Evolutionary conservation across 2,888 invertebrate species (phyloP).

Genomic region (Trachelus tabidus): DNA sequence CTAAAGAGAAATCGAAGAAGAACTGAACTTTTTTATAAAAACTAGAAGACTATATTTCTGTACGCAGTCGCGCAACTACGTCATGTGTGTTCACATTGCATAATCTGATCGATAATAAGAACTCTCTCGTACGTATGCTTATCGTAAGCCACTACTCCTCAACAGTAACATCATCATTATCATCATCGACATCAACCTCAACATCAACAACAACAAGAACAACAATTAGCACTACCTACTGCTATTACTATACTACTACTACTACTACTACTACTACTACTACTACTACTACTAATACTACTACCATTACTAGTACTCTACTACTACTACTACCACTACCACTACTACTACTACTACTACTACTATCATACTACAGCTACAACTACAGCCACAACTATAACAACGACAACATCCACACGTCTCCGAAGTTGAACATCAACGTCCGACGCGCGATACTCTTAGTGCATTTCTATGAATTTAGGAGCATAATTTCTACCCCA

Average conservation of each 20-base stretch:
- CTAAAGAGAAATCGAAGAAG: constrained; percentile 44
- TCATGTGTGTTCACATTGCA: constrained; percentile 66
- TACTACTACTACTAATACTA: constrained; percentile 6
- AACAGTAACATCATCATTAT: not conserved
- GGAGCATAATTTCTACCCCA: not conserved
- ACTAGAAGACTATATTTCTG: constrained; percentile 67
- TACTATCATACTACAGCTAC: not conserved
- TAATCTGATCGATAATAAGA: constrained; percentile 65
- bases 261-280: constrained; percentile 18
- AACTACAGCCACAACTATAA: not conserved
- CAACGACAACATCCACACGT: not conserved
- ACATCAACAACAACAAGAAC: constrained; percentile 20
- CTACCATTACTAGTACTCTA: constrained; percentile 1
- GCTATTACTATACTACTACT: constrained; percentile 20
- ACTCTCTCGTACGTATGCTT: constrained; percentile 62
- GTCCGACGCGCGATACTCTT: constrained; percentile 11
- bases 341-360: not conserved
- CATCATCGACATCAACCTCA: constrained; percentile 18
- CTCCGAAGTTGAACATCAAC: not conserved
- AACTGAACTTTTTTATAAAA: constrained; percentile 67
- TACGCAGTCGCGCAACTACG: constrained; percentile 65
- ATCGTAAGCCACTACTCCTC: constrained; percentile 47
- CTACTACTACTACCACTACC: not conserved
- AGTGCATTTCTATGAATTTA: constrained; percentile 16
- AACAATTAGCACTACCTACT: constrained; percentile 19